These are phyloP conservation scores for Enteromius viviparus DNA, from an alignment of 2,797 vertebrate species.

Conservation along the genomic window DNA sequence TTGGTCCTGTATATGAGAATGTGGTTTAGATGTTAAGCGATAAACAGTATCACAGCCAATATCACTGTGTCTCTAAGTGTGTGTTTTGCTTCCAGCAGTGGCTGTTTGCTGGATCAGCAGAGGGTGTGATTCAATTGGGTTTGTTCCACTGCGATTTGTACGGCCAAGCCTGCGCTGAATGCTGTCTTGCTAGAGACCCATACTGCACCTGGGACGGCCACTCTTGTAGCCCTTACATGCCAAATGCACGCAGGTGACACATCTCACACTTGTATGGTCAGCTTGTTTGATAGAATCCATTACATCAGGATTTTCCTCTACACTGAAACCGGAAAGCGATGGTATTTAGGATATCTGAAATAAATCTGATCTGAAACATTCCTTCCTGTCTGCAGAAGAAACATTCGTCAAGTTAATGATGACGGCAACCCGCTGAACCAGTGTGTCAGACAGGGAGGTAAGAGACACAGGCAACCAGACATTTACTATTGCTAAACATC, in stretches of 20 bases:
- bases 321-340: neutral
- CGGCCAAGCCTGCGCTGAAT: conserved; percentile 84
- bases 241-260: conserved; percentile 66
- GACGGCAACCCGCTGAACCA: conserved; percentile 80
- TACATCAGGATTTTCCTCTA: neutral
- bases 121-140: conserved; percentile 83
- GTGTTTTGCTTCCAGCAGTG: conserved; percentile 69
- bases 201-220: conserved; percentile 90
- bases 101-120: conserved; percentile 80
- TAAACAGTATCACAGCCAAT: conserved; percentile 5
- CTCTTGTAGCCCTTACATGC: conserved; percentile 81
- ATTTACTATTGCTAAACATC: neutral
- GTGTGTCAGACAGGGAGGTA: conserved; percentile 82
- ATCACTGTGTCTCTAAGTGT: conserved; percentile 33
- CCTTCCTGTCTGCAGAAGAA: conserved; percentile 72
- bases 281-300: conserved; percentile 6
- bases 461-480: conserved; percentile 55
- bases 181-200: conserved; percentile 87
- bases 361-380: conserved; percentile 37
- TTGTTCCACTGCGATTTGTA: conserved; percentile 88
- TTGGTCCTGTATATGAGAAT: neutral
- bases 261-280: neutral
- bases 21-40: neutral
- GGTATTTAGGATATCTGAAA: conserved; percentile 8
- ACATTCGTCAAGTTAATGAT: conserved; percentile 78